Conservation (phyloP, 92 coral and sea anemone genomes). For the Epizoanthus stellaris region DNA sequence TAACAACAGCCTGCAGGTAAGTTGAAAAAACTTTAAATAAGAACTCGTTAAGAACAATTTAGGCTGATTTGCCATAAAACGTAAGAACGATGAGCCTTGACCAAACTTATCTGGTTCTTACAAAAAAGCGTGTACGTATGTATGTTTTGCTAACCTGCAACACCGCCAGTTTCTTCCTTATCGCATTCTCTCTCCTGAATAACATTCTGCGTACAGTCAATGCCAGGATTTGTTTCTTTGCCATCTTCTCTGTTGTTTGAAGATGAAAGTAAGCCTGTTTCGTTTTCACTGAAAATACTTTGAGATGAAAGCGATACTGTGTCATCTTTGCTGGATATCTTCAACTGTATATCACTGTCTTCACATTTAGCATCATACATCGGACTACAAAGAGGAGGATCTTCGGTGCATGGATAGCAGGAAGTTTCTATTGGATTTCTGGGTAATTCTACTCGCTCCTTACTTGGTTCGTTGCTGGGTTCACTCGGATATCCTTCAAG, state of each 20-base stretch:
- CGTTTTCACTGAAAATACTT: no score
- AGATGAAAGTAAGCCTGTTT: neutral
- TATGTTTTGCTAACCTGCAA: neutral
- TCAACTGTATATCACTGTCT: neutral
- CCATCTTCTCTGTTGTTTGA: neutral
- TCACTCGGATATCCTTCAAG: neutral
- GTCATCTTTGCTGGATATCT: neutral
- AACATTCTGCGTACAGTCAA: neutral
- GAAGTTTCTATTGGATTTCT: neutral
- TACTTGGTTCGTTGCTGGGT: neutral
- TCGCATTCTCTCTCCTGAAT: neutral
- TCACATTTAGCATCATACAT: neutral
- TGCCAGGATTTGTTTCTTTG: neutral
- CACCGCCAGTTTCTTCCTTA: neutral
- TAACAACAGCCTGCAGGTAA: no score
- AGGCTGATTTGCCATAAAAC: no score
- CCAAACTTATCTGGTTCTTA: no score
- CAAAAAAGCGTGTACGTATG: no score
- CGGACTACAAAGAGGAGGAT: neutral
- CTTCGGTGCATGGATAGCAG: neutral
- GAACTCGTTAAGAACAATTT: no score
- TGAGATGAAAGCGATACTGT: no score
- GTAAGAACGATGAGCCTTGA: no score
- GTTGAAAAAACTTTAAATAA: no score
- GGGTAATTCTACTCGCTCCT: neutral